Conservation (phyloP, 2,888 invertebrate genomes). For the Zygaena filipendulae region DNA sequence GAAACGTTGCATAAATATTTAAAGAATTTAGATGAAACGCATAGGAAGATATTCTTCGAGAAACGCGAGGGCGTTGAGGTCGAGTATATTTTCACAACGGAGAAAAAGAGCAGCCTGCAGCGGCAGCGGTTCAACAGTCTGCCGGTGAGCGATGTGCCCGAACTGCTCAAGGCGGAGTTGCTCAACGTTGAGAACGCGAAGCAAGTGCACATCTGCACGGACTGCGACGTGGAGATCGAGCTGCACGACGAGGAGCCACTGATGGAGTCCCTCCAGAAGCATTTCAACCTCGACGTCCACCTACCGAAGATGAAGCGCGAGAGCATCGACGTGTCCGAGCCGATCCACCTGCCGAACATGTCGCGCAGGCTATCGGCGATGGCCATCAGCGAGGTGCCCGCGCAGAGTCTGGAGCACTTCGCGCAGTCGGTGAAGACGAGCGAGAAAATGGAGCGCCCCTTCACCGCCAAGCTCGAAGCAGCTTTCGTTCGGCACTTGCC, state of each 20-base stretch:
- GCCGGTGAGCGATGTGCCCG: slow-evolving; percentile 56
- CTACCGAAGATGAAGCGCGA: slow-evolving; percentile 49
- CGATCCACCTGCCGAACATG: slow-evolving; percentile 50
- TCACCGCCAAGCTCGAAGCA: slow-evolving; percentile 39
- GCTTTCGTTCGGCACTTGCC: slow-evolving; percentile 43
- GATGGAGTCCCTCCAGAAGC: slow-evolving; percentile 56
- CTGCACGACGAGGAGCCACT: slow-evolving; percentile 50
- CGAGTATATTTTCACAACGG: slow-evolving; percentile 58
- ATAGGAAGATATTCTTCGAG: slow-evolving; percentile 38
- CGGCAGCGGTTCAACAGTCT: slow-evolving; percentile 56
- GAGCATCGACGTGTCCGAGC: slow-evolving; percentile 54
- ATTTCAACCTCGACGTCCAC: slow-evolving; percentile 48
- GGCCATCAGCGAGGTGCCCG: slow-evolving; percentile 38
- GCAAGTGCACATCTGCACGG: slow-evolving; percentile 57
- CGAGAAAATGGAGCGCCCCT: slow-evolving; percentile 42
- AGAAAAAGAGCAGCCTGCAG: slow-evolving; percentile 53
- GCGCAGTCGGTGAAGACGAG: slow-evolving; percentile 33
- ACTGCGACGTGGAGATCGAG: slow-evolving; percentile 53
- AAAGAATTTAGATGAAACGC: slow-evolving; percentile 36
- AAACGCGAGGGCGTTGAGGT: slow-evolving; percentile 50
- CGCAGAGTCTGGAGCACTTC: slow-evolving; percentile 34
- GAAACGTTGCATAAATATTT: slow-evolving; percentile 34
- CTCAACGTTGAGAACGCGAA: slow-evolving; percentile 38
- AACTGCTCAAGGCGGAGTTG: slow-evolving; percentile 47
- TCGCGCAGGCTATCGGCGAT: slow-evolving; percentile 49